These are phyloP conservation scores for Manis pentadactyla DNA, from an alignment of 2,797 vertebrate genomes.

Conservation along the genomic window DNA sequence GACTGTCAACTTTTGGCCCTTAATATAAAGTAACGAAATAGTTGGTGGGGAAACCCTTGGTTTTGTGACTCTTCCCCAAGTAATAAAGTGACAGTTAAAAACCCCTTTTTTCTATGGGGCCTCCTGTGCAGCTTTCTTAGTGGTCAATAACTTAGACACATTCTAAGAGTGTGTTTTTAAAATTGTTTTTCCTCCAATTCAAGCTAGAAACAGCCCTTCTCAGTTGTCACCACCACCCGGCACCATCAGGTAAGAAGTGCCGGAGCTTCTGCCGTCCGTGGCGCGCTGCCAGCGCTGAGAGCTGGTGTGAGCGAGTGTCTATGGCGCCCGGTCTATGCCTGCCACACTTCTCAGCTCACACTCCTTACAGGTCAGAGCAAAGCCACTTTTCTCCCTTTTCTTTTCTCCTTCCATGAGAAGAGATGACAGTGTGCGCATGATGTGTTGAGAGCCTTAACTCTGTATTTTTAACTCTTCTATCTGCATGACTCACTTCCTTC, in stretches of 20 bases:
- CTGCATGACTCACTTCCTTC: conserved; percentile 79
- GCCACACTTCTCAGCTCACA: conserved; percentile 79
- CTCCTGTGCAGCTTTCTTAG: conserved; percentile 59
- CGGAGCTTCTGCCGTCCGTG: conserved; percentile 82
- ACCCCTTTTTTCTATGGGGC: neutral
- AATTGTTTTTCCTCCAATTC: conserved; percentile 82
- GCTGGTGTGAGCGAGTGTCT: conserved; percentile 80
- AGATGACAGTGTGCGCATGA: conserved; percentile 83
- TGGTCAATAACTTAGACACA: conserved; percentile 79
- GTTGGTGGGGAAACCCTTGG: neutral
- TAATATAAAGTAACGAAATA: neutral
- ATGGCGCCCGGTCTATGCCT: conserved; percentile 77
- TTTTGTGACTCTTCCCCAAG: conserved; percentile 51
- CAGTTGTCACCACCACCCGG: conserved; percentile 84
- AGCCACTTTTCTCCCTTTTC: conserved; percentile 76
- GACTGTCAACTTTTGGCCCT: neutral
- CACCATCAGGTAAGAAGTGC: conserved; percentile 84
- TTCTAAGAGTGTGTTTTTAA: conserved; percentile 78
- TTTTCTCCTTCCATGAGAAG: conserved; percentile 76
- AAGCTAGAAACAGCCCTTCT: conserved; percentile 83
- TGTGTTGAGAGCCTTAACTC: conserved; percentile 81
- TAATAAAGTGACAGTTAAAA: conserved; percentile 7
- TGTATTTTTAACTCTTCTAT: conserved; percentile 82
- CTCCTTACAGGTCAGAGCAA: conserved; percentile 81
- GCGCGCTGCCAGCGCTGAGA: conserved; percentile 76